Conservation (phyloP, 2,797 vertebrate species). For the Pterois miles region DNA sequence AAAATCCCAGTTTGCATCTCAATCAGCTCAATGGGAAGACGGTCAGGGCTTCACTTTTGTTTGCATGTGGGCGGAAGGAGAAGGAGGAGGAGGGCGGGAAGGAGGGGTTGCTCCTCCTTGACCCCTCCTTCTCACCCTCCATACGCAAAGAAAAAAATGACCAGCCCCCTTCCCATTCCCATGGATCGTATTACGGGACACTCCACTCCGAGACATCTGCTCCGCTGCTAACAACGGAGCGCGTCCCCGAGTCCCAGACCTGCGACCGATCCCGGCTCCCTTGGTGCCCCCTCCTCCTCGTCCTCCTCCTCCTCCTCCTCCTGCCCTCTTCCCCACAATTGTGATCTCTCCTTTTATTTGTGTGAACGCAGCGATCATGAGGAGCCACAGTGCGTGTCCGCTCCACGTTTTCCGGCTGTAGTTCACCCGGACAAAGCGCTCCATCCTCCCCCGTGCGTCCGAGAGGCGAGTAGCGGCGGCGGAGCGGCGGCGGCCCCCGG, state of each 20-base stretch:
- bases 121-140: conserved; percentile 56
- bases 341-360: conserved; percentile 34
- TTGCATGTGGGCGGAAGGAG: conserved; percentile 44
- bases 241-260: conserved; percentile 67
- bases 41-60: conserved; percentile 68
- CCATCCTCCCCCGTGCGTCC: conserved; percentile 33
- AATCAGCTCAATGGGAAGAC: conserved; percentile 34
- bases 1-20: conserved; percentile 54
- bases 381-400: conserved; percentile 48
- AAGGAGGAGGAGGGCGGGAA: background rate
- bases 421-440: conserved; percentile 10
- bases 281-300: conserved; percentile 23
- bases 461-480: conserved; percentile 30
- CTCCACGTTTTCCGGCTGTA: conserved; percentile 56
- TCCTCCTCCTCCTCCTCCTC: conserved; percentile 7
- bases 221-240: conserved; percentile 67
- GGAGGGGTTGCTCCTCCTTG: conserved; percentile 47
- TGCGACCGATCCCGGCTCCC: conserved; percentile 43
- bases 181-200: conserved; percentile 82
- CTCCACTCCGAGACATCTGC: conserved; percentile 74
- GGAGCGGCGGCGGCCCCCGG: conserved; percentile 27
- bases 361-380: conserved; percentile 49
- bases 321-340: conserved; percentile 11
- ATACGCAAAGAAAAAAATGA: conserved; percentile 41
- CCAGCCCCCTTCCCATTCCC: conserved; percentile 80